Conservation (phyloP, 2,888 invertebrate genomes). For the Spatulosminthurus flaviceps region DNA sequence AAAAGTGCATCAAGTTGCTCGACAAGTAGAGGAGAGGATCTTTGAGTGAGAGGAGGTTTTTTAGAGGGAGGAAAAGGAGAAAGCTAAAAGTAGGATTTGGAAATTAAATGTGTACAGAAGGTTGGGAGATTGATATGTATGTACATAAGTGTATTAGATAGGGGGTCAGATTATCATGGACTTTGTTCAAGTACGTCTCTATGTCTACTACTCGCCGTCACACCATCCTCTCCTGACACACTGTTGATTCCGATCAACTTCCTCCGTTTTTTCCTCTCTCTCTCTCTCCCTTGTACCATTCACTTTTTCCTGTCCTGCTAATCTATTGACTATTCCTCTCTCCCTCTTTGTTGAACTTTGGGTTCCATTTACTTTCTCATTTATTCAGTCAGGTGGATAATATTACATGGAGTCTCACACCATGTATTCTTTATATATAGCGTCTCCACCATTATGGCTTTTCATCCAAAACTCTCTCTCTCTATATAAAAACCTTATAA, state of each 20-base stretch:
- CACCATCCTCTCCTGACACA: constrained; percentile 24
- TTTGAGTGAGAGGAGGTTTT: neutral
- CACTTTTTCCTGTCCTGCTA: constrained; percentile 26
- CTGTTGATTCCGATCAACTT: constrained; percentile 44
- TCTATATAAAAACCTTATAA: too few species aligned
- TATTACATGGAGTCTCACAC: constrained; percentile 39
- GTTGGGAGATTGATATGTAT: neutral
- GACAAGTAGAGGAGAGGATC: constrained; percentile 28
- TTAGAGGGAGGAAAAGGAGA: neutral
- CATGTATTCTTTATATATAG: neutral
- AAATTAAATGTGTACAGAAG: neutral
- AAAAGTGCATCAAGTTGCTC: constrained; percentile 58
- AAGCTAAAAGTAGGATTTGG: neutral
- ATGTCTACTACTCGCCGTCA: neutral
- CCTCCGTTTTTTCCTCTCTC: constrained; percentile 3
- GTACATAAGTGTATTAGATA: too few species aligned
- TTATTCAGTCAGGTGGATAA: constrained; percentile 45
- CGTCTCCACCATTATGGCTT: too few species aligned
- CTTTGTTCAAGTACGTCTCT: neutral
- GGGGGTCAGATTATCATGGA: too few species aligned
- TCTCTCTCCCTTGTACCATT: neutral
- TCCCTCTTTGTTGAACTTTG: constrained; percentile 37
- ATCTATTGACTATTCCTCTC: constrained; percentile 31
- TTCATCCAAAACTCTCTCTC: too few species aligned
- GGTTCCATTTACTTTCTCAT: constrained; percentile 41